Percentiles rank a stretch among this genome's conserved stretches.
phyloP scores from a whole-genome alignment of 2,113 vertebrate genomes.

The Epinephelus moara region DNA sequence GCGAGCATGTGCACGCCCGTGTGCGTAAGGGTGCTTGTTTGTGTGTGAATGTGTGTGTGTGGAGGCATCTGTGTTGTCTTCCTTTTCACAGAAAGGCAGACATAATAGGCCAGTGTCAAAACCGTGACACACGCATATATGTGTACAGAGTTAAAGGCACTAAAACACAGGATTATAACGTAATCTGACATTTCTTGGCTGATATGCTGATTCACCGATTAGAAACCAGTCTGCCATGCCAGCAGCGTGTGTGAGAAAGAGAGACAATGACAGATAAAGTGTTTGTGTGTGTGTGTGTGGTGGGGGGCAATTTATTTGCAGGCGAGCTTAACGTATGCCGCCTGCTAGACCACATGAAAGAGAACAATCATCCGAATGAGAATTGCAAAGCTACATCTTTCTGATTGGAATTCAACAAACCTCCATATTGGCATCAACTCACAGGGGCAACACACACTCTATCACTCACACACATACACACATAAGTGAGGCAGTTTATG shows the following conservation, averaged over 20 bases:
- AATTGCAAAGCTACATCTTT: conserved; percentile 57
- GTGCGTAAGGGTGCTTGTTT: background rate
- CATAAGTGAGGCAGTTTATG: conserved; percentile 32
- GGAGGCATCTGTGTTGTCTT: conserved; percentile 11
- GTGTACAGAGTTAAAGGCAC: conserved; percentile 49
- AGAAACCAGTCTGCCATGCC: conserved; percentile 63
- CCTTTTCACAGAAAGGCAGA: conserved; percentile 33
- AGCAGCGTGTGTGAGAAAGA: conserved; percentile 35
- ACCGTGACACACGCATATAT: conserved; percentile 10
- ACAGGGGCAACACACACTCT: conserved; percentile 8
- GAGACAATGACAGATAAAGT: conserved; percentile 41
- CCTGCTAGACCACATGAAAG: conserved; percentile 53
- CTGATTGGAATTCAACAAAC: conserved; percentile 65
- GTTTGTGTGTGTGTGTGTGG: conserved; percentile 22
- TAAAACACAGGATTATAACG: conserved; percentile 61
- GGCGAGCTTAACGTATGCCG: conserved; percentile 56
- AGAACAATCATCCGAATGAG: conserved; percentile 68
- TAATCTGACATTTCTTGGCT: conserved; percentile 75
- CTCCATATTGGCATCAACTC: conserved; percentile 37
- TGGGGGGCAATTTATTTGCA: conserved; percentile 34
- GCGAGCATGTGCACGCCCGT: conserved; percentile 2
- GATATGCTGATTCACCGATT: conserved; percentile 75
- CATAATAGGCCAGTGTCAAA: conserved; percentile 45
- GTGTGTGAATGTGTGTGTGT: background rate
- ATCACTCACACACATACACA: conserved; percentile 1